Evolutionary conservation across 2,797 vertebrate species (phyloP), one percentile per base, ranked within the genome.

Genomic region (Threskiornis aethiopicus): DNA sequence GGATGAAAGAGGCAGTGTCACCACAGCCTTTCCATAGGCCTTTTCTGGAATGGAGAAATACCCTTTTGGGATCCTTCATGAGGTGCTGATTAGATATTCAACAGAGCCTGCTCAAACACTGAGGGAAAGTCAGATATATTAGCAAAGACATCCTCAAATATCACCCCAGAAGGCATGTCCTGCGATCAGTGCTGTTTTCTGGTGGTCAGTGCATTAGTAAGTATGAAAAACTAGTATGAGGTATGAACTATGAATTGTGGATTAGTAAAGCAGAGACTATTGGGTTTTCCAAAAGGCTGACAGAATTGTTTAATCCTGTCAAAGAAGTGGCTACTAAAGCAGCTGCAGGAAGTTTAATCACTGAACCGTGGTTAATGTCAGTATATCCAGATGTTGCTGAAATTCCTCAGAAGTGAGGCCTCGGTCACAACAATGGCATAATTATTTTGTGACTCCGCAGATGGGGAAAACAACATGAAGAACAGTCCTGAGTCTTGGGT

Each of bases 401-500:
- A 69, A 65, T 76, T 75, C 66, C 37, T 83, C 33, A 22, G 64
- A 87, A 95, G 51, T 33, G 39, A 84, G 58, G 18, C 42, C 71
- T 91, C 10, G 0, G 22, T 62, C 65, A 82, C 35, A 71, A 58
- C 59, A 94, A 65, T 66, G 62, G 26, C 72, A 64, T 77, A 70
- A 92, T 87, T 92, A 64, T 79, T 94, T 83, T 80, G 57, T 71
- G 66, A 41, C 42, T 85, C 29, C 4, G 54, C 78, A 95, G 71
- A 91, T 80, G 37, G 70, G 65, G 55, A 90, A 94, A 92, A 92
- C 86, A 95, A 58, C 70, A 62, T 39, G 35, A 93, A 84, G 83
- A 92, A 66, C 25, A 80, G 78, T 92, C 29, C 35, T 39, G 31
- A 90, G 46, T 47, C 75, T 73, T 93, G 59, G 29, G 58, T 87